Evolutionary conservation across 2,888 invertebrate genomes (phyloP), one percentile per base, ranked within the genome.

Genomic region (Ecdyonurus torrentis): DNA sequence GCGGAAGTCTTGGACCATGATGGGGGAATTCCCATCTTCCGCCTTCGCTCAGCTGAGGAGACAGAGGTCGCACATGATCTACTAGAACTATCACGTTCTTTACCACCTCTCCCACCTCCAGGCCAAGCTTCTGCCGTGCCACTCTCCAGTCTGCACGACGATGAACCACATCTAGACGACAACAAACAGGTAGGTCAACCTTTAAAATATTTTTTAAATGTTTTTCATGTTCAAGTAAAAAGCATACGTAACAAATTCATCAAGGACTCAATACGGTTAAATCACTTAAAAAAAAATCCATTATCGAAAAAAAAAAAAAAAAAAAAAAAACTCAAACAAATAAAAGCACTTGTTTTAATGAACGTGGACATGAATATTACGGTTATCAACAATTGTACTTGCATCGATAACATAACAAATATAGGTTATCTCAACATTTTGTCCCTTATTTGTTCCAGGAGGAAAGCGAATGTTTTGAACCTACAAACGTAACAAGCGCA

Each of bases 41-140:
- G 76, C 64, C 73, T 76, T 64, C 72, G 72, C 68, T 76, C 77
- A 81, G 83, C 87, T 24, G 91, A 89, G 71, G 92, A 92, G 75
- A 91, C 90, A 10, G 91, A 91, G 76, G 91, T 91, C 37, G 92
- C 92, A 1, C 91, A 90, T 73, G 91, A 73, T 67, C 70, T 74
- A 25, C 68, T 74, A 23, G 71, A 73, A 67, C 69, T 74, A 60
- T 72, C 72, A 18, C 69, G 89, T 69, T 86, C 89, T 68, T 74
- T 87, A 70, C 89, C 89, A 18, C 90, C 87, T 19, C 78, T 86
- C 67, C 86, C 84, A 60, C 62, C 66, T 58, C 59, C 62, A 58
- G 60, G 50, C 60, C 63, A 19, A 52, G 58, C 52, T 52, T 24
- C 61, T 61, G 65, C 55, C 64, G 62, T 25, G 63, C 66, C 58